Evolutionary conservation across 1,140 invertebrate species (phyloP), one percentile per base, ranked within the genome.

Genomic region (Aphidius ervi): DNA sequence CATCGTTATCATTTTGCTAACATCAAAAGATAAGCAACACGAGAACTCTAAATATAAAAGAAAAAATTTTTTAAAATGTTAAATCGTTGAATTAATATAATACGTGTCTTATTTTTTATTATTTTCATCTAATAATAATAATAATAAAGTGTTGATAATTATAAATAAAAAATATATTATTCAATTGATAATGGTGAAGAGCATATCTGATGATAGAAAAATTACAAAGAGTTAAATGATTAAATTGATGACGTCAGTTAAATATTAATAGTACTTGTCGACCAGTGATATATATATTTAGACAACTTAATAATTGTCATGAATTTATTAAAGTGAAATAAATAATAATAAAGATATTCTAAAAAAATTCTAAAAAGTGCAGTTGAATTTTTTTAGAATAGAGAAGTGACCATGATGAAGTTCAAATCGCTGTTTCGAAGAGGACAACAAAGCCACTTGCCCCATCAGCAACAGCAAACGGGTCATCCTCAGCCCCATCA

Each of bases 341-440:
- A 49, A 6, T 48, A 3, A 2, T 31, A 31, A 10, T 31, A 31
- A 20, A 49, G 23, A 49, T 20, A 49, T 41, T 61, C 50, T 39
- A 57, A 45, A 46, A 57, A 43, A 40, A 52, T 16, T 16, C 16
- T 16, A 62, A 46, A 46, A 57, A 50, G 55, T 23, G 61, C 16
- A 42, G 54, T 62, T 58, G 61, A 54, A 39, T 61, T 48, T n/a
- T 31, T 59, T 56, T 62, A 59, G 56, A 61, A 63, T 65, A 61
- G 68, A 54, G 63, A 63, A 69, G 73, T 74, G 80, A 85, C 83
- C 81, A 88, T 88, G 87, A 89, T 89, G 85, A 89, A 89, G 84
- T 86, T 89, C 76, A 89, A 89, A 85, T 89, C 87, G 71, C 83
- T 89, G 74, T 89, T 89, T 82, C 87, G 87, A 82, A 88, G 87